phyloP scores from a whole-genome alignment of 2,797 vertebrate genomes.

The Linurgus olivaceus region DNA sequence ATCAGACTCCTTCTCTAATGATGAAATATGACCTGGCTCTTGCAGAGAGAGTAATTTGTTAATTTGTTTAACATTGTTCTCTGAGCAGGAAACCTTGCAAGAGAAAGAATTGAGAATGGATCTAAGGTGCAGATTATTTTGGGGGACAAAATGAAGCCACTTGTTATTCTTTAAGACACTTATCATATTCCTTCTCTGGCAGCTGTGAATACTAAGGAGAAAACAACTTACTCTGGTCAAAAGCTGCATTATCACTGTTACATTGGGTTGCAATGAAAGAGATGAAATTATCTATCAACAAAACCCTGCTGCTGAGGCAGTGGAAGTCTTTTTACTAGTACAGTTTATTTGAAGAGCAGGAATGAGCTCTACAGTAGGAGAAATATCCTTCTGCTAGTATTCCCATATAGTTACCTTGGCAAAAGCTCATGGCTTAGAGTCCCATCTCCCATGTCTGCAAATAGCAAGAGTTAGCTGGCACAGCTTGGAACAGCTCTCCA shows the following conservation, averaged over 20 bases:
- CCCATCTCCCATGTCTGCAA: constrained; percentile 48
- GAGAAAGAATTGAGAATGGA: neutral
- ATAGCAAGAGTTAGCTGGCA: constrained; percentile 55
- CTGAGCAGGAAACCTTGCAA: constrained; percentile 4
- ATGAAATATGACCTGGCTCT: constrained; percentile 55
- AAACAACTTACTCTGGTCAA: neutral
- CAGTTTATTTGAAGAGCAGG: neutral
- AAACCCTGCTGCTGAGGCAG: neutral
- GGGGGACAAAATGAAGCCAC: neutral
- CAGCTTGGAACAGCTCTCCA: constrained; percentile 15
- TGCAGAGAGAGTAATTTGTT: constrained; percentile 48
- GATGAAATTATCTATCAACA: neutral
- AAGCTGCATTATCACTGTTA: neutral
- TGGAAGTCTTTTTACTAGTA: neutral
- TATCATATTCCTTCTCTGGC: neutral
- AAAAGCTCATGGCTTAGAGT: neutral
- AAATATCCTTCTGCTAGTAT: constrained; percentile 33
- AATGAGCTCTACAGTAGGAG: neutral
- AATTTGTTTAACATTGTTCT: constrained; percentile 51
- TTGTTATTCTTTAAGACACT: constrained; percentile 6
- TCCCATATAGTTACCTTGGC: constrained; percentile 33
- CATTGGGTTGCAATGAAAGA: neutral
- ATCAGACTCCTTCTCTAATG: constrained; percentile 34
- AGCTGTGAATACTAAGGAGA: neutral
- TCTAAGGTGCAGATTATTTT: neutral